Percentiles rank a stretch among this genome's conserved stretches.
Evolutionary conservation across 2,113 vertebrate genomes (phyloP).

Genomic region (Miniopterus natalensis): DNA sequence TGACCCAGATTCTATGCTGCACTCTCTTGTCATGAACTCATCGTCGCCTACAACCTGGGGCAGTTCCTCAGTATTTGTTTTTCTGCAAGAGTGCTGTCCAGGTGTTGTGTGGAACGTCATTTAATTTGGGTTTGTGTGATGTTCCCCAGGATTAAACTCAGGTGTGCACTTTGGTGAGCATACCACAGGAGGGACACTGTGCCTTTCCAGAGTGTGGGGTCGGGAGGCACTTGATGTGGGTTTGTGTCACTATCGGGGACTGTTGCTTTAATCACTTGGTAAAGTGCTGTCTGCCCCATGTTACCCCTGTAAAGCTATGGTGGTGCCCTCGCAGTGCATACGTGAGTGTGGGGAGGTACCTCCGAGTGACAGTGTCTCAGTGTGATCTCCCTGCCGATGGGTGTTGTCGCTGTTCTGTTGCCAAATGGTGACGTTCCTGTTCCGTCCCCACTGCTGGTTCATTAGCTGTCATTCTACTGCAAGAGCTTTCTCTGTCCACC

Average conservation of each 20-base stretch:
- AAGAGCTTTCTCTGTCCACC: background rate
- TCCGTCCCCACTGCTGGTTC: background rate
- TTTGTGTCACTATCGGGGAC: fast-evolving
- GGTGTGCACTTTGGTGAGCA: fast-evolving
- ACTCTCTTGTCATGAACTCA: too few species aligned
- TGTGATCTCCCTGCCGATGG: fast-evolving
- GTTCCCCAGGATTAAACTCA: background rate
- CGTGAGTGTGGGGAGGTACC: fast-evolving
- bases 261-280: background rate
- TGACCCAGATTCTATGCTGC: background rate
- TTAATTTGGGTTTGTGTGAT: background rate
- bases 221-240: fast-evolving
- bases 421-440: background rate
- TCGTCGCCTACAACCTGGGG: background rate
- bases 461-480: background rate
- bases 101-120: too few species aligned
- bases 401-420: background rate
- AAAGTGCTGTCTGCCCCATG: background rate
- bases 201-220: fast-evolving
- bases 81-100: background rate
- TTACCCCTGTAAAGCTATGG: fast-evolving
- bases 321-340: fast-evolving
- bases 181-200: fast-evolving
- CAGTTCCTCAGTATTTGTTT: background rate
- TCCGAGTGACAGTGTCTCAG: too few species aligned